Conservation (phyloP, 2,888 invertebrate species). For the Hyles lineata region DNA sequence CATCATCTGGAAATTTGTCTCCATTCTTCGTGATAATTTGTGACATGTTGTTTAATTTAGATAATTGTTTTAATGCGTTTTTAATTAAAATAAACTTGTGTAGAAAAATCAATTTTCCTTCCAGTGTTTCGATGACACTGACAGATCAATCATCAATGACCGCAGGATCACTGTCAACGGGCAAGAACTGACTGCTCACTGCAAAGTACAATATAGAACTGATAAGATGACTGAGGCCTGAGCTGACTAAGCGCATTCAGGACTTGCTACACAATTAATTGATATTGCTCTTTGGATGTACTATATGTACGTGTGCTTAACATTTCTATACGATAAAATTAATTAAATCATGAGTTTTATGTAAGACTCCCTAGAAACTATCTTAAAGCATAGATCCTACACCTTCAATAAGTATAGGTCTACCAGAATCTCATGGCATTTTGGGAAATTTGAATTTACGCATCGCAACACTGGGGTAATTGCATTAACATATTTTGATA, state of each 20-base stretch:
- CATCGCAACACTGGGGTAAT: no score
- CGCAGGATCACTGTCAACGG: no score
- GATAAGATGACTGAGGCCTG: no score
- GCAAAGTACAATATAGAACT: neutral
- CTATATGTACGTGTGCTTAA: neutral
- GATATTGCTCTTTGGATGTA: neutral
- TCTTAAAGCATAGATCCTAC: no score
- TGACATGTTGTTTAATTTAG: conserved; percentile 54
- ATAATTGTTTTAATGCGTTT: conserved; percentile 6
- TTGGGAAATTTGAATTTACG: no score
- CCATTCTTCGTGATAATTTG: conserved; percentile 67
- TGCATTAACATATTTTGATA: no score
- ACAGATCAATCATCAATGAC: neutral
- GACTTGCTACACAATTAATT: neutral
- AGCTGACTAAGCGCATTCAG: neutral
- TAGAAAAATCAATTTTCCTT: conserved; percentile 29
- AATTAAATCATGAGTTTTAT: neutral
- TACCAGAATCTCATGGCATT: no score
- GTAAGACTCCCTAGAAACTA: no score
- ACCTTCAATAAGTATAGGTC: no score
- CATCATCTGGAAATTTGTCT: conserved; percentile 89
- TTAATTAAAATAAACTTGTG: neutral
- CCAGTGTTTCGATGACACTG: neutral
- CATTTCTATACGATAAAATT: neutral
- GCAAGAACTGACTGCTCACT: neutral